A percentile compares a stretch with the other conserved stretches of the same genome.
phyloP scores from a whole-genome alignment of 1,140 invertebrate genomes.

The Chironomus tepperi region DNA sequence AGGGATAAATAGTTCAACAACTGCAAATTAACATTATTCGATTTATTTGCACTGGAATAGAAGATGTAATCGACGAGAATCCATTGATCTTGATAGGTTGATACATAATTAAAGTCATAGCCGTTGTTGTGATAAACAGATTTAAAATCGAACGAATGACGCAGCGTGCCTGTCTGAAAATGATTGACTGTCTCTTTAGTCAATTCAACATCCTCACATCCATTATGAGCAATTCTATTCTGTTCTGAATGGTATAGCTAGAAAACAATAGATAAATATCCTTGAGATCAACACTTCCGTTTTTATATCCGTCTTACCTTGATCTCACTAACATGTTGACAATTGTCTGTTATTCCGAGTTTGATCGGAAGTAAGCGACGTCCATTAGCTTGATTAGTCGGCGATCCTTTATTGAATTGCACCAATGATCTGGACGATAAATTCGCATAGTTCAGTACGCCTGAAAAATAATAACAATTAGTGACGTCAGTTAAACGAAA shows the following conservation, averaged over 20 bases:
- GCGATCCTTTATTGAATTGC: constrained; percentile 28
- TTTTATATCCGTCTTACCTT: constrained; percentile 27
- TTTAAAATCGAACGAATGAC: constrained; percentile 46
- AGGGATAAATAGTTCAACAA: constrained; percentile 53
- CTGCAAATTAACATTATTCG: constrained; percentile 40
- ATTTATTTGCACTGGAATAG: constrained; percentile 42
- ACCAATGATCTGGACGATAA: constrained; percentile 38
- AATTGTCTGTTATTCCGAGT: constrained; percentile 52
- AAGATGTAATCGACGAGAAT: constrained; percentile 76
- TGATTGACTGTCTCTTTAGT: constrained; percentile 19
- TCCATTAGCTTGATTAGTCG: constrained; percentile 31
- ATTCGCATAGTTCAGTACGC: constrained; percentile 36
- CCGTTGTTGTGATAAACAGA: constrained; percentile 44
- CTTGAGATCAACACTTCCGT: constrained; percentile 32
- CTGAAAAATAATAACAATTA: constrained; percentile 44
- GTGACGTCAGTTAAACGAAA: neutral
- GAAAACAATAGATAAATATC: constrained; percentile 27
- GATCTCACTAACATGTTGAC: constrained; percentile 47
- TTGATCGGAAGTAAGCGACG: constrained; percentile 25
- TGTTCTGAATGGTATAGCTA: constrained; percentile 26
- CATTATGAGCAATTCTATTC: constrained; percentile 10
- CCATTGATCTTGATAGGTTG: constrained; percentile 68
- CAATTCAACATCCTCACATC: neutral
- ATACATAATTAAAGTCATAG: constrained; percentile 42
- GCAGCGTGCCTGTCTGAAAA: constrained; percentile 44